A percentile compares a stretch with the other conserved stretches of the same genome.
Evolutionary conservation across 2,113 vertebrate species (phyloP).

Genomic region (Tinamus guttatus): DNA sequence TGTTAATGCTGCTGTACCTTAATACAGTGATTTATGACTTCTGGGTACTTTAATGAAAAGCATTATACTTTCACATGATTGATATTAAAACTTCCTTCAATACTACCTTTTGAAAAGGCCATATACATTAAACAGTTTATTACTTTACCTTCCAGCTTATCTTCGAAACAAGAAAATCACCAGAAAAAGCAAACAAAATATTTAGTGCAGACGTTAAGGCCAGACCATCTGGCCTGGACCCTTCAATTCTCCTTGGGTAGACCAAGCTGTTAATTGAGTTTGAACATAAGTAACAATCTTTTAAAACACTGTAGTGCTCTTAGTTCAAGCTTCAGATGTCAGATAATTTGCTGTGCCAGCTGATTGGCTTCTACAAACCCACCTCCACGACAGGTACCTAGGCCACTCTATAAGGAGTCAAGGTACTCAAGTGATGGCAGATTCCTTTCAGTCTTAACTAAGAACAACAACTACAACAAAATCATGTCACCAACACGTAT

Average conservation of each 20-base stretch:
- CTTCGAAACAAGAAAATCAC: background rate
- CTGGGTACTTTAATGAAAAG: background rate
- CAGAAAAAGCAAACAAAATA: background rate
- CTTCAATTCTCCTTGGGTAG: background rate
- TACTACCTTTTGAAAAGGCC: background rate
- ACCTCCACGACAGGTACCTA: background rate
- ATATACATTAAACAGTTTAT: background rate
- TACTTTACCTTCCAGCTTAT: background rate
- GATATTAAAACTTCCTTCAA: background rate
- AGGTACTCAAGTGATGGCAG: background rate
- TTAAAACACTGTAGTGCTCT: background rate
- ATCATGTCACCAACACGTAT: accelerated
- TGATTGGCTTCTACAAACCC: background rate
- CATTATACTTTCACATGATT: background rate
- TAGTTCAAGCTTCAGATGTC: background rate
- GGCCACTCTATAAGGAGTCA: background rate
- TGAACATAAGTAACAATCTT: background rate
- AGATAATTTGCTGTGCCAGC: background rate
- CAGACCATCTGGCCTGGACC: background rate
- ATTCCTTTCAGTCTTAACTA: background rate
- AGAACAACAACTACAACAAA: background rate
- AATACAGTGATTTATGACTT: conserved; percentile 18
- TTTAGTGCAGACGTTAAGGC: background rate
- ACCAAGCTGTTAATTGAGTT: background rate
- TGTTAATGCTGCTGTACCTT: background rate